Conservation (phyloP, 2,888 invertebrate species). For the Spodoptera exigua region DNA sequence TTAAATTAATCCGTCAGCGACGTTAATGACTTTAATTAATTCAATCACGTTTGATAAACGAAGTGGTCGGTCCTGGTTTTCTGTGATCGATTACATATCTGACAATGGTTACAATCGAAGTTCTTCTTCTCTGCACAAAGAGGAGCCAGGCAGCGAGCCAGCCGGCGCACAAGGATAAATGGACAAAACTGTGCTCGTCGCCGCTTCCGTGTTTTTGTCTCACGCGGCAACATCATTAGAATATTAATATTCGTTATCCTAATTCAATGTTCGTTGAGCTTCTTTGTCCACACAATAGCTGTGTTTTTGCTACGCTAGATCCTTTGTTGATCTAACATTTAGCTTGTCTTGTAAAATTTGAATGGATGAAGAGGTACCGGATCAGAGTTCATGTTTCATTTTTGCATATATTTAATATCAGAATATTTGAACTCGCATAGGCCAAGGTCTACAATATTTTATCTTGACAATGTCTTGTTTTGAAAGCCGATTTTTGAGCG, state of each 20-base stretch:
- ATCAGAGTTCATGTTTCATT: conserved; percentile 51
- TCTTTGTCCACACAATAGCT: conserved; percentile 69
- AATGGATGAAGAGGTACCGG: conserved; percentile 56
- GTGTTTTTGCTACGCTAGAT: conserved; percentile 62
- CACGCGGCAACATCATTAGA: conserved; percentile 77
- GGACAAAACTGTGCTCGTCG: conserved; percentile 77
- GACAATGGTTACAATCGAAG: conserved; percentile 48
- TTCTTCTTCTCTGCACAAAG: conserved; percentile 58
- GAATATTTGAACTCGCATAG: conserved; percentile 47
- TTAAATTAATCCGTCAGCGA: conserved; percentile 54
- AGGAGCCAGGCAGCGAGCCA: conserved; percentile 35
- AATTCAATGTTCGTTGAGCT: conserved; percentile 61
- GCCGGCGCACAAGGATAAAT: conserved; percentile 74
- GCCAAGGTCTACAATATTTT: conserved; percentile 52
- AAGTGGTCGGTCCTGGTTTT: conserved; percentile 66
- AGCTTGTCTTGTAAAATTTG: conserved; percentile 50
- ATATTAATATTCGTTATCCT: conserved; percentile 81
- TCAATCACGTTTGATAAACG: conserved; percentile 67
- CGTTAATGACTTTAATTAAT: conserved; percentile 69
- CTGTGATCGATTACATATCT: conserved; percentile 60
- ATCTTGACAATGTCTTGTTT: conserved; percentile 34
- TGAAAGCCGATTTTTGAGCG: conserved; percentile 21
- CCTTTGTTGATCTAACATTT: conserved; percentile 63
- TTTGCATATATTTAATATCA: conserved; percentile 44
- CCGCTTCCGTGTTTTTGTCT: conserved; percentile 85